Conservation (phyloP, 2,888 invertebrate genomes). For the Chrysolina oricalcia region DNA sequence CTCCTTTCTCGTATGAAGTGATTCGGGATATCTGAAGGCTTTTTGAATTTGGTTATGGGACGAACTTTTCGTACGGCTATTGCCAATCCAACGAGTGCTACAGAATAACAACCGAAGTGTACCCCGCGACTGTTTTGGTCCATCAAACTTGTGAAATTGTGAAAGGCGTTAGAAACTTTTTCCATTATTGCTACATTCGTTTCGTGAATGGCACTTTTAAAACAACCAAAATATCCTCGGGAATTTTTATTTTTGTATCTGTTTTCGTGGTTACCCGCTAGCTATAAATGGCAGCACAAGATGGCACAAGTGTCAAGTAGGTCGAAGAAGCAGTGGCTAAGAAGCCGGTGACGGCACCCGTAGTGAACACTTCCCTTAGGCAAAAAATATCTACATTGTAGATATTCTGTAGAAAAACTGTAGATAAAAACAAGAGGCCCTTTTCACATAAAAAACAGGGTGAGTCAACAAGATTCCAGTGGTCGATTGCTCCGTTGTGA, state of each 20-base stretch:
- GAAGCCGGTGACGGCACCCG: neutral
- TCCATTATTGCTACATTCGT: conserved; percentile 55
- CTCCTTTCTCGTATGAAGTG: conserved; percentile 67
- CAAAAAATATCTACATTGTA: neutral
- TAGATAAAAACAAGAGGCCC: no score
- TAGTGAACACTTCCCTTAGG: no score
- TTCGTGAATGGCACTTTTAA: neutral
- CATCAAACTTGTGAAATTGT: conserved; percentile 65
- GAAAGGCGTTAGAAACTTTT: conserved; percentile 61
- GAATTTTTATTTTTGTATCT: neutral
- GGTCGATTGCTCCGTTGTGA: no score
- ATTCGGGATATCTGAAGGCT: conserved; percentile 69
- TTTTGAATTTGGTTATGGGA: conserved; percentile 71
- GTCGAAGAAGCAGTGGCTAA: neutral
- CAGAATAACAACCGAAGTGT: conserved; percentile 74
- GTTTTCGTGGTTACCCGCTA: neutral
- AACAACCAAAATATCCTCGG: neutral
- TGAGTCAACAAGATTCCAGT: no score
- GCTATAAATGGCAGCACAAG: neutral
- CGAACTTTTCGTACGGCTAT: conserved; percentile 73
- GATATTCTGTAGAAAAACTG: no score
- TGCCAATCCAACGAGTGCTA: conserved; percentile 72
- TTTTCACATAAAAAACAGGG: no score
- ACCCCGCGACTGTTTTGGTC: conserved; percentile 69
- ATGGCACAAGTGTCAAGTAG: no score